Evolutionary conservation across 2,797 vertebrate species (phyloP).

Genomic region (Lophius americanus): DNA sequence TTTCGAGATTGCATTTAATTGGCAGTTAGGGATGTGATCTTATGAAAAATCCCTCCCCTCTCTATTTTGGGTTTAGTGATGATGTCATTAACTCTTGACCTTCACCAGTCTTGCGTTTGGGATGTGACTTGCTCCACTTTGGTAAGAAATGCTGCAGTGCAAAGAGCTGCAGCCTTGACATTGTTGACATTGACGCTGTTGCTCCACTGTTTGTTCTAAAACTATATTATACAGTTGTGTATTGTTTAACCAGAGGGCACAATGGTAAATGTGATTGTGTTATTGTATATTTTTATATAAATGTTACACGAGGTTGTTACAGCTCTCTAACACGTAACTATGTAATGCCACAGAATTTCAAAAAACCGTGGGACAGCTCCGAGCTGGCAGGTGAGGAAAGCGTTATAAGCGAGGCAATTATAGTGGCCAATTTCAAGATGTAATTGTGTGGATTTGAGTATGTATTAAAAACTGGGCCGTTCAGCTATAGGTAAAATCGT

Average conservation of each 20-base stretch:
- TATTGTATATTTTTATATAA: background rate
- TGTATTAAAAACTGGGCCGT: background rate
- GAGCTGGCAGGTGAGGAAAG: background rate
- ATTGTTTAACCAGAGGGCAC: background rate
- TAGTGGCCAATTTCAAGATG: background rate
- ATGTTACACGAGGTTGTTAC: background rate
- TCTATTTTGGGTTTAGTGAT: slow-evolving; percentile 1
- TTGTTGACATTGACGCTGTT: background rate
- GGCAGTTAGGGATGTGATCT: background rate
- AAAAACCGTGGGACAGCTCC: background rate
- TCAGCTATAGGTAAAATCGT: background rate
- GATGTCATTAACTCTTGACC: background rate
- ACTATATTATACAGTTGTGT: background rate
- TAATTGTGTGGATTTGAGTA: background rate
- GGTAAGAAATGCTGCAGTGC: background rate
- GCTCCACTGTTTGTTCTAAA: background rate
- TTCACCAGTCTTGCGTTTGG: slow-evolving; percentile 4
- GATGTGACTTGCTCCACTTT: background rate
- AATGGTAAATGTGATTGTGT: background rate
- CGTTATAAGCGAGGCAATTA: background rate
- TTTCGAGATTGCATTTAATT: slow-evolving; percentile 11
- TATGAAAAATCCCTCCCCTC: background rate
- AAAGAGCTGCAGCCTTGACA: slow-evolving; percentile 2
- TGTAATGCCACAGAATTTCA: background rate
- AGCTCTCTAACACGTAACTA: background rate